These are phyloP conservation scores for Rugalucina vietnamica DNA, from an alignment of 2,888 invertebrate genomes.

Conservation along the genomic window DNA sequence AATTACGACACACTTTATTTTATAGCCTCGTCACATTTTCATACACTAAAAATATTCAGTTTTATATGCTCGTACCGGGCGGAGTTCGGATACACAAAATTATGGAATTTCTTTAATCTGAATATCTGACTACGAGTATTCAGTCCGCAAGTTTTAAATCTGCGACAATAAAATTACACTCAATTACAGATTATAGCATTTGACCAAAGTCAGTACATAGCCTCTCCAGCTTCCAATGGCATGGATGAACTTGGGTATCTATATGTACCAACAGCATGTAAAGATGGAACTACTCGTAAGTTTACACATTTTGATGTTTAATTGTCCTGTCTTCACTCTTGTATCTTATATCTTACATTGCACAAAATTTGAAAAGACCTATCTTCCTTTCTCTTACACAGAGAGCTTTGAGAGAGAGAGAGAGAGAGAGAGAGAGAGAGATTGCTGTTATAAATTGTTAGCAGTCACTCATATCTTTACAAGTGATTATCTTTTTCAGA, in stretches of 20 bases:
- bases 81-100: too few relatives aligned
- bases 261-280: constrained; percentile 65
- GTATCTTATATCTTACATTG: neutral
- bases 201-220: constrained; percentile 64
- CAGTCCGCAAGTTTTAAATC: too few relatives aligned
- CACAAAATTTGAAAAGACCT: neutral
- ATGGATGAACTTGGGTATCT: constrained; percentile 67
- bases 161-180: too few relatives aligned
- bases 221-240: constrained; percentile 55
- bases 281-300: constrained; percentile 47
- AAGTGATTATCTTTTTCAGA: constrained; percentile 20
- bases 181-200: constrained; percentile 57
- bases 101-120: too few relatives aligned
- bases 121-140: too few relatives aligned
- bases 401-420: too few relatives aligned
- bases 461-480: neutral
- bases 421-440: too few relatives aligned
- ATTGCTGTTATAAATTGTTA: neutral
- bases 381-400: neutral
- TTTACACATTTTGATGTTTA: constrained; percentile 24
- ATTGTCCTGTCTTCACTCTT: too few relatives aligned
- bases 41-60: too few relatives aligned
- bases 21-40: too few relatives aligned
- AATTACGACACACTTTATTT: too few relatives aligned
- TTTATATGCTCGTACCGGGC: too few relatives aligned